Conservation (phyloP, 2,113 vertebrate genomes). For the Pelmatolapia mariae region DNA sequence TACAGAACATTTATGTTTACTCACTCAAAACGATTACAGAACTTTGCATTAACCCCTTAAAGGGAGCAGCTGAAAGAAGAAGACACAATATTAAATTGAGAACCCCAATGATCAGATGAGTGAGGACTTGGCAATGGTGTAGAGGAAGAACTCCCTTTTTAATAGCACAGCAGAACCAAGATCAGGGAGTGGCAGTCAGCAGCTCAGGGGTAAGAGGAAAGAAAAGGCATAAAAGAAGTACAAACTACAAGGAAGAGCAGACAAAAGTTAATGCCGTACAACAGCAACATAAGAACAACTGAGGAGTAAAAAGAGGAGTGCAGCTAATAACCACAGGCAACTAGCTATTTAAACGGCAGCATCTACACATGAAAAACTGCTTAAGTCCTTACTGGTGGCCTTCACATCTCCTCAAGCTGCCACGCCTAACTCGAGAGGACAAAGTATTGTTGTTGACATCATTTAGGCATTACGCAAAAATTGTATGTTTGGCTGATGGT, state of each 20-base stretch:
- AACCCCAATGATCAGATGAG: neutral
- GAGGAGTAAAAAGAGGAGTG: neutral
- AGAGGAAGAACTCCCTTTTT: neutral
- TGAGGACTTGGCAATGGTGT: neutral
- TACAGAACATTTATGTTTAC: neutral
- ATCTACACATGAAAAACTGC: neutral
- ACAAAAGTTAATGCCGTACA: neutral
- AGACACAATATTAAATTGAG: neutral
- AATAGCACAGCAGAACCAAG: neutral
- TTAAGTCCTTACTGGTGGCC: neutral
- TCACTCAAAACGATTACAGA: neutral
- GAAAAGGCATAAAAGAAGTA: neutral
- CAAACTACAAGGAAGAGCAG: neutral
- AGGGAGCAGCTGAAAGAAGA: neutral
- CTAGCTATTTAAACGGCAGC: neutral
- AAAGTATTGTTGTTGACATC: neutral
- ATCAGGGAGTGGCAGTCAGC: neutral
- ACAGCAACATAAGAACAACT: neutral
- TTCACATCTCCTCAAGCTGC: neutral
- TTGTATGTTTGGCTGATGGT: neutral
- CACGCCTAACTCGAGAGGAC: neutral
- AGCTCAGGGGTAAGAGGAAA: neutral
- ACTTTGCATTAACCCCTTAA: neutral
- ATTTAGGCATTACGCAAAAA: neutral
- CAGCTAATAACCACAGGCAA: neutral